Percentiles rank a stretch among this genome's conserved stretches.
These are phyloP conservation scores for Zhuqinia jingwanae DNA, from an alignment of 2,888 invertebrate genomes.

Conservation along the genomic window DNA sequence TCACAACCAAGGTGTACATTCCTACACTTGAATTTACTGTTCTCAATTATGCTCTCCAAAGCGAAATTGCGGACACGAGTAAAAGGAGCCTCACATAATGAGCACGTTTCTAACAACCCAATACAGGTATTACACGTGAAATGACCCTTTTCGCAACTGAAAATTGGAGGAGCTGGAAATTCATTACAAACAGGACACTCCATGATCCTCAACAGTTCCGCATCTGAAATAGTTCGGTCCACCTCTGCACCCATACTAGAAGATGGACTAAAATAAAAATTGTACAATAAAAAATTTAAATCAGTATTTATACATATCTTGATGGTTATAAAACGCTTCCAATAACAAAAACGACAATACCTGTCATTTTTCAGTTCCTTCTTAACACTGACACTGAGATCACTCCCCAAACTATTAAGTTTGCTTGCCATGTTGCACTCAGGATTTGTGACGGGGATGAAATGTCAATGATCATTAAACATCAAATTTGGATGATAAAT, in stretches of 20 bases:
- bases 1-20: slow-evolving; percentile 61
- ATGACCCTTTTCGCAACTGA: slow-evolving; percentile 69
- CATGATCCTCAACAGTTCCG: slow-evolving; percentile 61
- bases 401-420: background rate
- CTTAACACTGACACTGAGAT: background rate
- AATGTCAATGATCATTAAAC: too few species aligned
- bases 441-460: too few species aligned
- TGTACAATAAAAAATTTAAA: background rate
- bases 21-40: slow-evolving; percentile 64
- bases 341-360: too few species aligned
- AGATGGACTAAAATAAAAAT: slow-evolving; percentile 4
- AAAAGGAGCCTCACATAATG: slow-evolving; percentile 59
- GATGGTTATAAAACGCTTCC: background rate
- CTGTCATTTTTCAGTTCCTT: background rate
- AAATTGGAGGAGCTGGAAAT: slow-evolving; percentile 72
- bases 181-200: slow-evolving; percentile 64
- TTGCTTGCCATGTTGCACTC: background rate
- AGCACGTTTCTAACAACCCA: slow-evolving; percentile 44
- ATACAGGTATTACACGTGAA: slow-evolving; percentile 69
- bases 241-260: slow-evolving; percentile 54
- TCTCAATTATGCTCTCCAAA: slow-evolving; percentile 67
- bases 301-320: background rate
- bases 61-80: slow-evolving; percentile 65
- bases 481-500: too few species aligned
- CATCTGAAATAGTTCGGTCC: slow-evolving; percentile 43